Evolutionary conservation across 2,888 invertebrate species (phyloP), one percentile per base, ranked within the genome.

Genomic region (Margaritifera margaritifera): DNA sequence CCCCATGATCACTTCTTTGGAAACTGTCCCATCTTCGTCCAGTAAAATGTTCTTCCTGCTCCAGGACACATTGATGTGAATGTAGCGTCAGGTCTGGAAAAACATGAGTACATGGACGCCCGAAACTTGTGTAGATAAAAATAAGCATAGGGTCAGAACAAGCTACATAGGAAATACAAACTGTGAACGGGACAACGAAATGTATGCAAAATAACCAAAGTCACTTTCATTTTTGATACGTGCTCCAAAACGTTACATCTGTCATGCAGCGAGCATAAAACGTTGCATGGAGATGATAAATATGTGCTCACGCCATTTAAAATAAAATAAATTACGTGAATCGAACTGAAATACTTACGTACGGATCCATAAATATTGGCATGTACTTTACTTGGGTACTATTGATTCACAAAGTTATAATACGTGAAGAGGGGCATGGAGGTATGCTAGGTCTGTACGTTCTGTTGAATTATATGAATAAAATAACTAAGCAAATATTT

Each of bases 221-320:
- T 20, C 24, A 55, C 51, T 20, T 64, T 69, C 58, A 25, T 64
- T 31, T 11, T 70, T 15, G 74, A 69, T 56, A 72, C 64, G 53
- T 63, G 72, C 15, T 61, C 69, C 25, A 72, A 69, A 24, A 64
- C 64, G 20, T 62, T 67, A n/a, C 22, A 64, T 2, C 57, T 73
- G 11, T 69, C 73, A 53, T 67, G 67, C 42, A 55, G 62, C 22
- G 27, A 63, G 20, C 68, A 55, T 58, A 55, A 64, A 18, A 15
- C 24, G 2, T 62, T 50, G 52, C 53, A 27, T 6, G 63, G 64
- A 6, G 51, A 55, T 5, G 25, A 11, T 27, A 55, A 24, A 15
- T 27, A 64, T 5, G 27, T 62, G 6, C 18, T 69, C 11, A n/a
- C 25, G 24, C 52, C 57, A 50, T 31, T 22, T 1, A 50, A 56